These are phyloP conservation scores for Arvicola amphibius DNA, from an alignment of 2,797 vertebrate species.

Conservation along the genomic window DNA sequence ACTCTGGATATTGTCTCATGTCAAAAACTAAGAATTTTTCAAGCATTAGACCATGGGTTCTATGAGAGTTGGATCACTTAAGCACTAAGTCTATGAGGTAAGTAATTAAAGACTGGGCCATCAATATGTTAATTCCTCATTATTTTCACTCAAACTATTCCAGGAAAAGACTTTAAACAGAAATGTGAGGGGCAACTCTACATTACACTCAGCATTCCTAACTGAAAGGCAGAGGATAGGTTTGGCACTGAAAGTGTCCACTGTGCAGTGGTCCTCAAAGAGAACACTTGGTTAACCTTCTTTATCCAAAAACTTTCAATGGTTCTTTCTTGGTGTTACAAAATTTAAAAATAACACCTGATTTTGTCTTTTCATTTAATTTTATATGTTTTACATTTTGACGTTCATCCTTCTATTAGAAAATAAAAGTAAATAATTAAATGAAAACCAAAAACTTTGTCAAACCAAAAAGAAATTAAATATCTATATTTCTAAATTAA, in stretches of 20 bases:
- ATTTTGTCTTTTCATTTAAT: neutral
- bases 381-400: too few relatives aligned
- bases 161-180: neutral
- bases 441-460: neutral
- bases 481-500: neutral
- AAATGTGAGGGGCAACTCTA: neutral
- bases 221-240: neutral
- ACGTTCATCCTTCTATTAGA: too few relatives aligned
- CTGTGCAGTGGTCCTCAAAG: neutral
- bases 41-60: neutral
- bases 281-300: neutral
- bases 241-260: accelerated
- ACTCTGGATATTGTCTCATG: neutral
- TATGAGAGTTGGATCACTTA: neutral
- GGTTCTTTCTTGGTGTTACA: neutral
- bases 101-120: neutral
- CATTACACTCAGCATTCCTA: neutral
- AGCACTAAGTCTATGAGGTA: neutral
- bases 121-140: neutral
- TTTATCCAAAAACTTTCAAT: neutral
- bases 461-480: neutral
- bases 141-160: neutral
- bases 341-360: neutral
- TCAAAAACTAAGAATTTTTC: neutral
- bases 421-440: too few relatives aligned